Conservation (phyloP, 2,113 vertebrate species). For the Callorhinus ursinus region DNA sequence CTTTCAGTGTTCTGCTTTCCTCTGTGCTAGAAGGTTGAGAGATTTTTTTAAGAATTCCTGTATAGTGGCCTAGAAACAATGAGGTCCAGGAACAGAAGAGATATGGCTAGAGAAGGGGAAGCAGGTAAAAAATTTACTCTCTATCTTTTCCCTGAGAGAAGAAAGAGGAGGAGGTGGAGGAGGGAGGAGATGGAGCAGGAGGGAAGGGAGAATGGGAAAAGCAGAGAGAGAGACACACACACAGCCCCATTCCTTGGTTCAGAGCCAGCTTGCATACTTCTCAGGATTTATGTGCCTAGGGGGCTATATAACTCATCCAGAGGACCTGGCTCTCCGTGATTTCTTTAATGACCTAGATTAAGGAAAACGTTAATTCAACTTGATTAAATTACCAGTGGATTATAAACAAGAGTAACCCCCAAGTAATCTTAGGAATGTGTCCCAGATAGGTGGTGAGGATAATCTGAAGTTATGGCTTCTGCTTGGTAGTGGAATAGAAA, state of each 20-base stretch:
- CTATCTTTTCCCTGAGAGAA: not conserved
- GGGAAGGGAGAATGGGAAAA: not conserved
- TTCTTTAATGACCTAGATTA: not conserved
- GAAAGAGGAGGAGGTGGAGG: not conserved
- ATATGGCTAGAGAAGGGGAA: not conserved
- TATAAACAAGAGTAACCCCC: not conserved
- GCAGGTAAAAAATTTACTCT: not conserved
- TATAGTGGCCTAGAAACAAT: not conserved
- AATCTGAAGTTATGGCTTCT: not conserved
- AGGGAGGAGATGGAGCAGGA: not conserved
- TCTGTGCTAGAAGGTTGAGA: not conserved
- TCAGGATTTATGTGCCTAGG: not conserved
- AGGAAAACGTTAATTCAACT: not conserved
- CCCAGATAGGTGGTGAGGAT: not conserved
- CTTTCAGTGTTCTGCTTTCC: not conserved
- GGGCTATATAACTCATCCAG: not conserved
- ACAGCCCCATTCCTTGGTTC: not conserved
- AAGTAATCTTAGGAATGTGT: not conserved
- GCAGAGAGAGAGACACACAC: not conserved
- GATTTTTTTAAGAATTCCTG: not conserved
- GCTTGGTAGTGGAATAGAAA: not conserved
- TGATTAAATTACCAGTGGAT: not conserved
- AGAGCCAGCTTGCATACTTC: not conserved
- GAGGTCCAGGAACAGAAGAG: not conserved
- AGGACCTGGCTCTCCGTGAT: not conserved